These are phyloP conservation scores for Xenops minutus DNA, from an alignment of 2,797 vertebrate species.

Conservation along the genomic window DNA sequence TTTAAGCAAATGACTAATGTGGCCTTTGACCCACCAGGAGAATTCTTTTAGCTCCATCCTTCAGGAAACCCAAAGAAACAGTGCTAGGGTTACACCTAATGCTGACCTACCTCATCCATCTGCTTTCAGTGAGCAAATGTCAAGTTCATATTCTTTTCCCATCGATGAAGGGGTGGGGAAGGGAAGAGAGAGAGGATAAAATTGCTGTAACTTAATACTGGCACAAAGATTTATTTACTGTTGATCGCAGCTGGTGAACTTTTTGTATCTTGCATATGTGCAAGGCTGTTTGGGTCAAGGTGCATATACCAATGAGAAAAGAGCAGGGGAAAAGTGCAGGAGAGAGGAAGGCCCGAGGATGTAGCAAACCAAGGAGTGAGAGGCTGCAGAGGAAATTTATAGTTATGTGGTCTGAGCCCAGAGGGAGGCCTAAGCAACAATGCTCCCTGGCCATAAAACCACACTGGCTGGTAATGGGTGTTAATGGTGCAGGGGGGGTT, in stretches of 20 bases:
- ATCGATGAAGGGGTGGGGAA: conserved; percentile 39
- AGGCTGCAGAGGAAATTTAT: conserved; percentile 77
- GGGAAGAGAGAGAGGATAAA: conserved; percentile 41
- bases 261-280: conserved; percentile 71
- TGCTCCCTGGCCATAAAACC: conserved; percentile 83
- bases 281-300: conserved; percentile 69
- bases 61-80: conserved; percentile 63
- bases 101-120: conserved; percentile 52
- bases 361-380: conserved; percentile 60
- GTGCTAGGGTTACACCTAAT: conserved; percentile 44
- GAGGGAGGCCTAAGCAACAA: conserved; percentile 77
- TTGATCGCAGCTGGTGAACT: conserved; percentile 67
- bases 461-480: conserved; percentile 77
- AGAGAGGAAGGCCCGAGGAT: conserved; percentile 58
- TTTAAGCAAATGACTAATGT: conserved; percentile 68
- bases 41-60: conserved; percentile 54
- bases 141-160: conserved; percentile 68
- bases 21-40: conserved; percentile 53
- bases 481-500: conserved; percentile 74
- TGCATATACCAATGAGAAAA: conserved; percentile 60
- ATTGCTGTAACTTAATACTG: conserved; percentile 66
- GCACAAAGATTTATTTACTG: conserved; percentile 72
- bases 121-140: conserved; percentile 66
- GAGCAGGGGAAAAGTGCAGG: conserved; percentile 29
- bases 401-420: conserved; percentile 64